A percentile compares a stretch with the other conserved stretches of the same genome.
Evolutionary conservation across 1,140 invertebrate genomes (phyloP).

Genomic region (Hylaeus anthracinus): DNA sequence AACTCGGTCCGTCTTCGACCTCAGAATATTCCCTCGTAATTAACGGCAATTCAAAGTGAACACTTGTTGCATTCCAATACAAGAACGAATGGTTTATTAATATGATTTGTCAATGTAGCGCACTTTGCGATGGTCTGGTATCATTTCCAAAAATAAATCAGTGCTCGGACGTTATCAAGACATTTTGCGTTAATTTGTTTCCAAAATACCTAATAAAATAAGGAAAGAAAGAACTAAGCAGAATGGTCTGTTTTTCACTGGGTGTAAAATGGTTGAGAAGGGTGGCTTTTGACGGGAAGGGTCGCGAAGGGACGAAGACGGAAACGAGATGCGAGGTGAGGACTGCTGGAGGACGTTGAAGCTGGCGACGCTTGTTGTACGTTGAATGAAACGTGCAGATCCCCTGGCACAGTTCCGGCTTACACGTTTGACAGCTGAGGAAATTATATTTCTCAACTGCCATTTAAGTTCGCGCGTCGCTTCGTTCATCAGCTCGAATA

Average conservation of each 20-base stretch:
- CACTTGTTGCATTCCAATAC: too few relatives aligned
- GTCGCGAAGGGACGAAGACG: slow-evolving; percentile 15
- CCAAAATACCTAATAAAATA: neutral
- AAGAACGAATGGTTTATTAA: too few relatives aligned
- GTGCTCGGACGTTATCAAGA: too few relatives aligned
- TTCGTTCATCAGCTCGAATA: slow-evolving; percentile 69
- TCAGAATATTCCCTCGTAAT: too few relatives aligned
- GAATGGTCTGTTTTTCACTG: neutral
- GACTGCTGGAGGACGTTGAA: slow-evolving; percentile 10
- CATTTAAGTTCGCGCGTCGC: slow-evolving; percentile 75
- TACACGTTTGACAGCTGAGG: slow-evolving; percentile 74
- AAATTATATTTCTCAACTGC: slow-evolving; percentile 79
- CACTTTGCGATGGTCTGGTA: too few relatives aligned
- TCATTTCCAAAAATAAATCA: too few relatives aligned
- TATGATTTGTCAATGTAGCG: too few relatives aligned
- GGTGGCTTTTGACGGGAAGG: neutral
- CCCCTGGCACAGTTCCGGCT: slow-evolving; percentile 67
- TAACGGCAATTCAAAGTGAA: too few relatives aligned
- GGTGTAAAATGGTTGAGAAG: slow-evolving; percentile 1
- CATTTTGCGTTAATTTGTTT: too few relatives aligned
- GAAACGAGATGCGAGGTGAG: slow-evolving; percentile 36
- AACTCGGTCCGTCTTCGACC: too few relatives aligned
- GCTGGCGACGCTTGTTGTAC: slow-evolving; percentile 46
- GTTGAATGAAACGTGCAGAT: slow-evolving; percentile 48
- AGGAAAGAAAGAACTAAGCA: neutral